A percentile compares a stretch with the other conserved stretches of the same genome.
phyloP scores from a whole-genome alignment of 2,113 vertebrate genomes.

The Elgaria multicarinata region DNA sequence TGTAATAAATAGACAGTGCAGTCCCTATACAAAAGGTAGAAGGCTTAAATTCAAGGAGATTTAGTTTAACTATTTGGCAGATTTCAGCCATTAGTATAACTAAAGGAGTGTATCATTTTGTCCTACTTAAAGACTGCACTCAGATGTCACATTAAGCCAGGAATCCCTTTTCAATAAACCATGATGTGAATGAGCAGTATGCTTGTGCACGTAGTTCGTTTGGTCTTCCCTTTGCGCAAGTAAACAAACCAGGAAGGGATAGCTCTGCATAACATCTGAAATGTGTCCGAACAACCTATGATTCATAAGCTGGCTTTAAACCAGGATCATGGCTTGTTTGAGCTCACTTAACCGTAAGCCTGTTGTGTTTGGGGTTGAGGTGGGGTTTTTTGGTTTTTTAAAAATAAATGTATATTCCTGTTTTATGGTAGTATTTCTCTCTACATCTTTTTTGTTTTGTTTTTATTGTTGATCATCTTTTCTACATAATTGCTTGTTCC shows the following conservation, averaged over 20 bases:
- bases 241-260: neutral
- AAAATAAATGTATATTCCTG: neutral
- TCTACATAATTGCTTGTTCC: neutral
- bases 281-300: neutral
- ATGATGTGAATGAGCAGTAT: neutral
- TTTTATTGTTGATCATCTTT: neutral
- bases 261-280: neutral
- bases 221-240: neutral
- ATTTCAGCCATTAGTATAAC: neutral
- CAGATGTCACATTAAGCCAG: neutral
- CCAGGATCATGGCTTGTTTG: neutral
- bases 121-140: neutral
- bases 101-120: neutral
- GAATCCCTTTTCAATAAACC: neutral
- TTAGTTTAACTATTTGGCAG: neutral
- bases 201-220: neutral
- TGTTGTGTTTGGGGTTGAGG: neutral
- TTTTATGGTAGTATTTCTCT: neutral
- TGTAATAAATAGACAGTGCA: neutral
- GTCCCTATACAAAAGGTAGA: neutral
- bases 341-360: neutral
- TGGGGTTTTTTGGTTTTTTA: neutral
- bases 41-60: neutral
- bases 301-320: neutral
- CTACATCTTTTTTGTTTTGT: neutral